These are phyloP conservation scores for Paradisaea rubra DNA, from an alignment of 2,113 vertebrate species.

Conservation along the genomic window DNA sequence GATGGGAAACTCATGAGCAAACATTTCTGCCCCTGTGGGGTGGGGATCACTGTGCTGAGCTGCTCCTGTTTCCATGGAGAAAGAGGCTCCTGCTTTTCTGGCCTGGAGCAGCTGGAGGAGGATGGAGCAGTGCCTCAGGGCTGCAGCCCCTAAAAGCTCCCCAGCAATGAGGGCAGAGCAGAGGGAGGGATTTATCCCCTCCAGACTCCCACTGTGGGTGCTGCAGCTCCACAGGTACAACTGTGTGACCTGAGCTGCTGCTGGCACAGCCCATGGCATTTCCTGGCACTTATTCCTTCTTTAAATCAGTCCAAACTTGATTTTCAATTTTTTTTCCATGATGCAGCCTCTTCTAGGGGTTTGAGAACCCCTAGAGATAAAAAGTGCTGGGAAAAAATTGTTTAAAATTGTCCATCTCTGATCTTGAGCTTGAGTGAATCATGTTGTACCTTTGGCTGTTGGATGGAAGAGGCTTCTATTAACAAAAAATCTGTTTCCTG, in stretches of 20 bases:
- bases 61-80: not conserved
- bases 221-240: not conserved
- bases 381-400: not conserved
- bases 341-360: not conserved
- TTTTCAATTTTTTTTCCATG: not conserved
- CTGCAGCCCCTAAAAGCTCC: not conserved
- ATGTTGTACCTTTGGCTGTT: not conserved
- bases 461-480: not conserved
- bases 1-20: not conserved
- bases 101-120: not conserved
- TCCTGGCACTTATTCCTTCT: not conserved
- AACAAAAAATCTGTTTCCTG: not conserved
- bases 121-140: not conserved
- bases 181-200: not conserved
- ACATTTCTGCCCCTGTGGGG: not conserved
- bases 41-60: not conserved
- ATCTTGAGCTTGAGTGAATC: not conserved
- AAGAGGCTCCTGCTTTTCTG: not conserved
- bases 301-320: not conserved
- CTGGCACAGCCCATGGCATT: not conserved
- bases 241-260: not conserved
- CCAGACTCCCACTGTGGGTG: not conserved
- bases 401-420: not conserved
- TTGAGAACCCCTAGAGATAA: not conserved
- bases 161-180: not conserved